Percentiles rank a stretch among this genome's conserved stretches.
phyloP scores from a whole-genome alignment of 2,888 invertebrate genomes.

The Stenichneumon culpator region DNA sequence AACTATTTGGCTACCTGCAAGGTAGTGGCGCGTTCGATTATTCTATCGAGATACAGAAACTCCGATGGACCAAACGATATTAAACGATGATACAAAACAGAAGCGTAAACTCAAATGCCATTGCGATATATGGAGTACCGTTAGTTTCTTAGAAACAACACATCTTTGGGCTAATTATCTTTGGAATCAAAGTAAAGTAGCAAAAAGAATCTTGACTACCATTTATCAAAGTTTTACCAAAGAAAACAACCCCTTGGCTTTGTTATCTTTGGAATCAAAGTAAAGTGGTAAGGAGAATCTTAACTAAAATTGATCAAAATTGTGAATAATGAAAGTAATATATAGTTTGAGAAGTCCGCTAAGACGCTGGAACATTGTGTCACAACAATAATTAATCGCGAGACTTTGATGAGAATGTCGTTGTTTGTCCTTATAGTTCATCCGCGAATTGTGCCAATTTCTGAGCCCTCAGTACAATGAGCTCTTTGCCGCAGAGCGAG shows the following conservation, averaged over 20 bases:
- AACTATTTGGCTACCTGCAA: background rate
- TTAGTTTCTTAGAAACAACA: background rate
- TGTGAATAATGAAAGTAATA: background rate
- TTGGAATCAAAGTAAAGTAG: no score
- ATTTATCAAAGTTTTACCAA: no score
- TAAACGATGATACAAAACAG: background rate
- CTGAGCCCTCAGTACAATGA: slow-evolving; percentile 75
- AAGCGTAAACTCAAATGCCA: background rate
- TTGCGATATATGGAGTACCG: background rate
- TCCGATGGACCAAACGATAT: background rate
- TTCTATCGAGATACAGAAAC: background rate
- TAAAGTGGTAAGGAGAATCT: no score
- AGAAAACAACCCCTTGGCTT: no score
- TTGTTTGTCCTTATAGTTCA: background rate
- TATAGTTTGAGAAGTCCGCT: background rate
- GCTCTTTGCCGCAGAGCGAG: slow-evolving; percentile 67
- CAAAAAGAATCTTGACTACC: no score
- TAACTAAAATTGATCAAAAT: no score
- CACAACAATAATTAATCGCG: background rate
- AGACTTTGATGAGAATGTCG: background rate
- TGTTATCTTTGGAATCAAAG: no score
- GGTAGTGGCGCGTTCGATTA: background rate
- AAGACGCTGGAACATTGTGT: background rate
- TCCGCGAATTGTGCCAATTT: slow-evolving; percentile 31
- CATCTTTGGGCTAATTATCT: background rate